Conservation (phyloP, 2,888 invertebrate genomes). For the Lycia hirtaria region DNA sequence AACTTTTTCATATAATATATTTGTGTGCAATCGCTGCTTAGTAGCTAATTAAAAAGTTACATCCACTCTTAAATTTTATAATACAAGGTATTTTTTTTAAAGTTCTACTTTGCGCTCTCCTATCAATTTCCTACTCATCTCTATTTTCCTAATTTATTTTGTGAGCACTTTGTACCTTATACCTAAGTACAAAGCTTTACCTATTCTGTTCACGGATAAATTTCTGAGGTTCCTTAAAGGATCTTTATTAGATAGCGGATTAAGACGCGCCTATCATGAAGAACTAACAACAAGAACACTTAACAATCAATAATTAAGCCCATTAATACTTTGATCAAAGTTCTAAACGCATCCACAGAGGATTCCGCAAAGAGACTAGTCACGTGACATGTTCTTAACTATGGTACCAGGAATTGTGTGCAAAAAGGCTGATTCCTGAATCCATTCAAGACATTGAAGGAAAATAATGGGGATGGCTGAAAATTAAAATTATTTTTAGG, state of each 20-base stretch:
- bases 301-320: conserved; percentile 30
- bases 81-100: too few species aligned
- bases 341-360: conserved; percentile 17
- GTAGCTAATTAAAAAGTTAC: too few species aligned
- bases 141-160: too few species aligned
- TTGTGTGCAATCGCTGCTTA: too few species aligned
- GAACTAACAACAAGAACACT: conserved; percentile 31
- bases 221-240: conserved; percentile 8
- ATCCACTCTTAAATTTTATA: too few species aligned
- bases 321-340: conserved; percentile 32
- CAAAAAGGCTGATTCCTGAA: not conserved
- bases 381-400: conserved; percentile 30
- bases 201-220: conserved; percentile 11
- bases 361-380: conserved; percentile 14
- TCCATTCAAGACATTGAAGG: not conserved
- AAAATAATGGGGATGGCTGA: not conserved
- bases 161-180: too few species aligned
- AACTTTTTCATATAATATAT: too few species aligned
- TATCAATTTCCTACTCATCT: too few species aligned
- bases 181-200: not conserved
- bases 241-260: conserved; percentile 28
- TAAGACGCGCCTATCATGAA: conserved; percentile 14
- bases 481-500: not conserved
- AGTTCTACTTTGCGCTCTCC: too few species aligned
- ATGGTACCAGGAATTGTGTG: conserved; percentile 33